These are phyloP conservation scores for Tokudaia tokunoshimensis DNA, from an alignment of 2,797 vertebrate genomes.

Conservation along the genomic window DNA sequence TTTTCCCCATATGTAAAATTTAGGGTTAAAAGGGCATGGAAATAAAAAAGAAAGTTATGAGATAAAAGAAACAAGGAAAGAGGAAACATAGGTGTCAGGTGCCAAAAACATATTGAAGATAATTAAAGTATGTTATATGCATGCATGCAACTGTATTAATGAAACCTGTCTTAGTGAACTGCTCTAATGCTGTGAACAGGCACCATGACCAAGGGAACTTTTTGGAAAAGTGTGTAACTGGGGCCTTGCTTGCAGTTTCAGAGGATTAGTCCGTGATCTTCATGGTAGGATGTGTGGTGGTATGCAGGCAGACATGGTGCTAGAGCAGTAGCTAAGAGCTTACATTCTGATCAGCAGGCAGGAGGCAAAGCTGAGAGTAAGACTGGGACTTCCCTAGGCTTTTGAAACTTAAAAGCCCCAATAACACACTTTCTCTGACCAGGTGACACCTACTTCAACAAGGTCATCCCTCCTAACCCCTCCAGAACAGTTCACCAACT, in stretches of 20 bases:
- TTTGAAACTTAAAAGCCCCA: not conserved
- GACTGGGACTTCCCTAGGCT: not conserved
- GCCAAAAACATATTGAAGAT: not conserved
- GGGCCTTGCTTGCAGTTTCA: not conserved
- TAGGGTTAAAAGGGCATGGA: not conserved
- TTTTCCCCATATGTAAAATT: not conserved
- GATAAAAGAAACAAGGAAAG: not conserved
- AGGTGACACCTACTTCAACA: not conserved
- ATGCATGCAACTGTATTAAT: not conserved
- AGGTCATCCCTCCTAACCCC: not conserved
- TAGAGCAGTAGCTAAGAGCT: not conserved
- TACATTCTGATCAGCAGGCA: not conserved
- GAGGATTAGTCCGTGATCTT: not conserved
- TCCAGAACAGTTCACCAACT: not conserved
- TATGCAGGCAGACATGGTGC: not conserved
- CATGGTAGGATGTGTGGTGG: not conserved
- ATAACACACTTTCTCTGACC: not conserved
- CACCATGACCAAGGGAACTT: not conserved
- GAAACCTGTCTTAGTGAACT: not conserved
- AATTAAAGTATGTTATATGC: not conserved
- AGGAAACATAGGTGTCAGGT: not conserved
- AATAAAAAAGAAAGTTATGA: not conserved
- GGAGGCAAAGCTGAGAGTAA: not conserved
- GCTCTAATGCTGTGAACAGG: not conserved
- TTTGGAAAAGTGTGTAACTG: not conserved